Evolutionary conservation across 1,140 invertebrate genomes (phyloP).

Genomic region (Heliconius eleuchia): DNA sequence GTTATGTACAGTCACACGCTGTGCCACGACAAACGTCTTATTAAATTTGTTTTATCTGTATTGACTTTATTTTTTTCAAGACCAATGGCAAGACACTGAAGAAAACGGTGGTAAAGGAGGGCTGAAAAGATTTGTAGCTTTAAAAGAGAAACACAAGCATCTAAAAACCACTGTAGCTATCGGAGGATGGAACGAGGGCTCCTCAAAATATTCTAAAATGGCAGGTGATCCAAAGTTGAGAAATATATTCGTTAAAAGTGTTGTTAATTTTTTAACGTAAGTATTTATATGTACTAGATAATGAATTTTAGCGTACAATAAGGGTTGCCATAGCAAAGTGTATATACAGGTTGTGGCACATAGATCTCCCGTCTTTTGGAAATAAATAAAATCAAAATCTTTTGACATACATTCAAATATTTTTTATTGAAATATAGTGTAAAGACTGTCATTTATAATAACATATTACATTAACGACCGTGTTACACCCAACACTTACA

Average conservation of each 20-base stretch:
- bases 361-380: no score
- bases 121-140: slow-evolving; percentile 85
- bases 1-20: no score
- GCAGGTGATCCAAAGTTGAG: slow-evolving; percentile 82
- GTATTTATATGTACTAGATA: slow-evolving; percentile 22
- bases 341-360: no score
- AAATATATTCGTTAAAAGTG: slow-evolving; percentile 84
- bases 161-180: slow-evolving; percentile 90
- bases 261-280: slow-evolving; percentile 84
- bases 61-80: slow-evolving; percentile 64
- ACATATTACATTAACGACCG: no score
- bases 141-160: slow-evolving; percentile 86
- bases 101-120: slow-evolving; percentile 87
- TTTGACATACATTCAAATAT: no score
- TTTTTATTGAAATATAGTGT: no score
- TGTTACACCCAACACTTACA: no score
- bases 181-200: slow-evolving; percentile 95
- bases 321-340: no score
- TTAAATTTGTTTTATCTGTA: neutral
- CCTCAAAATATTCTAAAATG: slow-evolving; percentile 89
- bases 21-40: no score
- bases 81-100: slow-evolving; percentile 88
- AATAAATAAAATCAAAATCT: no score
- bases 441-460: no score
- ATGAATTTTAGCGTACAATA: no score